Evolutionary conservation across 2,888 invertebrate species (phyloP).

Genomic region (Trichogramma dendrolimi): DNA sequence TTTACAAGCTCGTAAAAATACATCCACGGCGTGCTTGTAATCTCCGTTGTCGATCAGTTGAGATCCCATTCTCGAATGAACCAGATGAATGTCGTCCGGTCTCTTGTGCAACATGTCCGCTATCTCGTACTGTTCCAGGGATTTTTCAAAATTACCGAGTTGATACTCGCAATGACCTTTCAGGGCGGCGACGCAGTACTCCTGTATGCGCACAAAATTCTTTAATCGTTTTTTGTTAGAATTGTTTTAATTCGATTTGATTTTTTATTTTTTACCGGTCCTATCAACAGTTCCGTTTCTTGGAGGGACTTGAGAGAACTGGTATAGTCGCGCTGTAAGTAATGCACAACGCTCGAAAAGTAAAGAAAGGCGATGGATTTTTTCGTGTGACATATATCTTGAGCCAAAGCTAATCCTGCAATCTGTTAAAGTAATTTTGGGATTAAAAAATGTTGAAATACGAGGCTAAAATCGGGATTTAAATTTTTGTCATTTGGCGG

Average conservation of each 20-base stretch:
- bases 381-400: constrained; percentile 35
- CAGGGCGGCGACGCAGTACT: constrained; percentile 38
- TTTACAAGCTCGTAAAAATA: constrained; percentile 35
- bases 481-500: too few relatives aligned
- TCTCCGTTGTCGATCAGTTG: constrained; percentile 31
- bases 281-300: constrained; percentile 35
- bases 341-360: constrained; percentile 39
- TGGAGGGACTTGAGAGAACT: constrained; percentile 36
- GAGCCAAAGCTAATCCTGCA: constrained; percentile 37
- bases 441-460: too few relatives aligned
- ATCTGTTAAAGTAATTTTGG: constrained; percentile 29
- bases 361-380: constrained; percentile 35
- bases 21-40: constrained; percentile 32
- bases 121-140: constrained; percentile 37
- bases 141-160: constrained; percentile 28
- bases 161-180: constrained; percentile 39
- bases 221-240: neutral
- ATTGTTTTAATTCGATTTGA: neutral
- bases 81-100: constrained; percentile 38
- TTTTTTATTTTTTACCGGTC: constrained; percentile 33
- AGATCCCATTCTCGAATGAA: constrained; percentile 39
- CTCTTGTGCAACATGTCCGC: constrained; percentile 37
- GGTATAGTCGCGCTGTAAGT: constrained; percentile 35
- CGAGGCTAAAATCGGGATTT: too few relatives aligned
- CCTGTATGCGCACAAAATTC: constrained; percentile 29